Conservation (phyloP, 2,888 invertebrate genomes). For the Nemapogon koenigi region DNA sequence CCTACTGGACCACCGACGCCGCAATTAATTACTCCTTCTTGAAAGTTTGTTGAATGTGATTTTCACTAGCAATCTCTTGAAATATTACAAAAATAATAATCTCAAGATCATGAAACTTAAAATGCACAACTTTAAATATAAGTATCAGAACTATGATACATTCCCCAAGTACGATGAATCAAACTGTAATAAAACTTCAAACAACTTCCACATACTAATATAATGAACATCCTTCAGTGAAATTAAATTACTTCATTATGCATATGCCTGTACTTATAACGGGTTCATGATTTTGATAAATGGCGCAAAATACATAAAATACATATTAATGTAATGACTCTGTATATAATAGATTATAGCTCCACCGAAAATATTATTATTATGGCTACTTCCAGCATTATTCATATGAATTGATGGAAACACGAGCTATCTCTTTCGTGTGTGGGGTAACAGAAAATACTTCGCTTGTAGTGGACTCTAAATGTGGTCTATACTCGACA, state of each 20-base stretch:
- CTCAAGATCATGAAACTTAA: no score
- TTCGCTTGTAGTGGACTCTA: background rate
- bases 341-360: background rate
- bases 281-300: background rate
- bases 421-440: background rate
- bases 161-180: no score
- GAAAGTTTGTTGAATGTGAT: no score
- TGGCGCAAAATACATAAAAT: background rate
- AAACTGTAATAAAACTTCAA: no score
- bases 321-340: background rate
- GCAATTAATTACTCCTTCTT: no score
- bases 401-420: background rate
- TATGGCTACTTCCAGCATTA: background rate
- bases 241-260: background rate
- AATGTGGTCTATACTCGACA: constrained; percentile 1
- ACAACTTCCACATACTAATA: no score
- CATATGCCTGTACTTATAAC: background rate
- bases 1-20: no score
- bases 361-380: background rate
- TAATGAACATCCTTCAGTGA: background rate
- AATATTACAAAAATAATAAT: no score
- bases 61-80: no score
- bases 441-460: constrained; percentile 2
- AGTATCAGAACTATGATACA: no score
- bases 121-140: no score